phyloP scores from a whole-genome alignment of 2,797 vertebrate species.

The Sebastes aleutianus region DNA sequence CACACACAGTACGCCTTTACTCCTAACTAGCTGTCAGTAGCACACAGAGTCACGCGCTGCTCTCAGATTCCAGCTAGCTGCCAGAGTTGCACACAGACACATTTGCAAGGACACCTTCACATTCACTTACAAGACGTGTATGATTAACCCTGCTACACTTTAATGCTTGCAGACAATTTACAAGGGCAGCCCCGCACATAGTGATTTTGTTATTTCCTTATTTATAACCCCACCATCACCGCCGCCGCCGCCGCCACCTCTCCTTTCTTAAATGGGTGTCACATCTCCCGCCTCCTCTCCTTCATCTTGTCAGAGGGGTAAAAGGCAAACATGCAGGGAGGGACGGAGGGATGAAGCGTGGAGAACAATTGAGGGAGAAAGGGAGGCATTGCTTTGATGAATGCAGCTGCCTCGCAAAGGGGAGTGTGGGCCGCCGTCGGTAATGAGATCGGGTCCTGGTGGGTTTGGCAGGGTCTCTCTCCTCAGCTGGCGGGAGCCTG shows the following conservation, averaged over 20 bases:
- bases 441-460: slow-evolving; percentile 70
- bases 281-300: slow-evolving; percentile 39
- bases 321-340: slow-evolving; percentile 46
- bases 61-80: slow-evolving; percentile 15
- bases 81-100: background rate
- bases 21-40: slow-evolving; percentile 38
- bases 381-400: slow-evolving; percentile 59
- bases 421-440: slow-evolving; percentile 46
- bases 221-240: slow-evolving; percentile 3
- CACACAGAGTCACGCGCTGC: slow-evolving; percentile 17
- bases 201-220: slow-evolving; percentile 25
- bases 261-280: slow-evolving; percentile 54
- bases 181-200: background rate
- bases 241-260: background rate
- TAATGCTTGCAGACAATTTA: background rate
- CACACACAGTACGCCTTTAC: background rate
- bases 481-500: slow-evolving; percentile 40
- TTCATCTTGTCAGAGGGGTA: slow-evolving; percentile 55
- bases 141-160: background rate
- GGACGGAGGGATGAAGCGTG: slow-evolving; percentile 15
- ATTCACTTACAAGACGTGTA: slow-evolving; percentile 15
- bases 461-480: slow-evolving; percentile 68
- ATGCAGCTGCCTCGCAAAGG: slow-evolving; percentile 64
- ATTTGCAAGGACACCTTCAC: slow-evolving; percentile 46
- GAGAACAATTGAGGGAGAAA: slow-evolving; percentile 38